Conservation (phyloP, 1,140 invertebrate genomes). For the Dreissena rostriformis region DNA sequence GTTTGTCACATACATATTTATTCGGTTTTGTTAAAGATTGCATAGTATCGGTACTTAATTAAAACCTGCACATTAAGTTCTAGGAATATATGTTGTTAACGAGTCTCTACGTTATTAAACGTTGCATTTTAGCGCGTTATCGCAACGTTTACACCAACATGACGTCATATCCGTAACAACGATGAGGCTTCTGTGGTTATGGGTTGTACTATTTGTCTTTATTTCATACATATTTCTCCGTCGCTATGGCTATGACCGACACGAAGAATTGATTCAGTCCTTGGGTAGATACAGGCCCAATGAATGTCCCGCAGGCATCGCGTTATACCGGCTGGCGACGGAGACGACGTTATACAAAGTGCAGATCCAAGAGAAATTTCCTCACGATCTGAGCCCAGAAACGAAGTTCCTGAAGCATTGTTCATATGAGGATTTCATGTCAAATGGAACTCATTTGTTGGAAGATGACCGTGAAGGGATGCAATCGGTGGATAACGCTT, state of each 20-base stretch:
- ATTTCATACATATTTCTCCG: conserved; percentile 1
- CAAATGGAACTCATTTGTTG: too few relatives aligned
- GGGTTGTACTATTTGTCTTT: neutral
- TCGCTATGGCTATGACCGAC: neutral
- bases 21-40: too few relatives aligned
- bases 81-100: too few relatives aligned
- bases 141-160: neutral
- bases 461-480: too few relatives aligned
- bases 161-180: neutral
- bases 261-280: neutral
- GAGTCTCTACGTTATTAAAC: too few relatives aligned
- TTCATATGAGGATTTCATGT: too few relatives aligned
- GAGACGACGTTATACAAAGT: neutral
- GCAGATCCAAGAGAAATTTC: conserved; percentile 1
- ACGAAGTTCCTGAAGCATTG: too few relatives aligned
- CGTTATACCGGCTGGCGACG: neutral
- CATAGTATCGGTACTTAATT: too few relatives aligned
- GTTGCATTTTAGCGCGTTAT: too few relatives aligned
- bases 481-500: too few relatives aligned
- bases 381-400: neutral
- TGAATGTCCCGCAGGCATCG: conserved; percentile 24
- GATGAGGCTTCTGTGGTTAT: neutral
- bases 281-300: neutral
- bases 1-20: too few relatives aligned
- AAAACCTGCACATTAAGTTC: too few relatives aligned